Base-by-base conservation (phyloP, 2,797 vertebrate genomes). In the Anguilla megastoma region DNA sequence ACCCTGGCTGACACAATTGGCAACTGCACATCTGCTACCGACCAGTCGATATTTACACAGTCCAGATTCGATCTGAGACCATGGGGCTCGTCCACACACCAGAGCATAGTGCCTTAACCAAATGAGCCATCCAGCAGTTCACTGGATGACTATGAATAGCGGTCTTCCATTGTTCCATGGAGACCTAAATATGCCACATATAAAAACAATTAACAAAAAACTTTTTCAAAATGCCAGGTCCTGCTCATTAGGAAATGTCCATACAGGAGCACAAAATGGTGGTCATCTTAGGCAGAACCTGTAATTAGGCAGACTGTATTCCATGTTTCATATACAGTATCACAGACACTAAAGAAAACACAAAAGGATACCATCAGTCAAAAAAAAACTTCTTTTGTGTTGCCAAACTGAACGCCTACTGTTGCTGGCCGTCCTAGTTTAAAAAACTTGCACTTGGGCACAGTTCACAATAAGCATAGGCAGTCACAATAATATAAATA, bases 391-490 rank as follows among this genome's bases (percentile, higher is more conserved):
- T 85, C 8, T 4, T 6, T 48, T 0, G 24, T 48, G 41, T n/a
- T 50, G 45, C 41, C 18, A 58, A 85, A 85, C 30, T 45, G 2
- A 79, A 58, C 27, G 36, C 56, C 56, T 58, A 85, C 0, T 30
- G 16, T 54, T 52, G 24, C 54, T 84, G 41, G 16, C 79, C 24
- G 79, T 45, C 45, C 45, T 82, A 82, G 16, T 58, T 33, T 9
- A 33, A 33, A 33, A 85, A 18, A 33, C 27, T 74, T 33, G 18
- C 7, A 41, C 6, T 84, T 69, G 18, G 36, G 21, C 3, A 52
- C n/a, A 52, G 50, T 27, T 80, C 60, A 60, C 66, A 85, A 87
- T 80, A 87, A 58, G 87, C 24, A 69, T 18, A 36, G 54, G 33
- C 86, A 83, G 74, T 33, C 36, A 84, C n/a, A 87, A 54, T 48